phyloP scores from a whole-genome alignment of 2,888 invertebrate genomes.

The Magallana nippona region DNA sequence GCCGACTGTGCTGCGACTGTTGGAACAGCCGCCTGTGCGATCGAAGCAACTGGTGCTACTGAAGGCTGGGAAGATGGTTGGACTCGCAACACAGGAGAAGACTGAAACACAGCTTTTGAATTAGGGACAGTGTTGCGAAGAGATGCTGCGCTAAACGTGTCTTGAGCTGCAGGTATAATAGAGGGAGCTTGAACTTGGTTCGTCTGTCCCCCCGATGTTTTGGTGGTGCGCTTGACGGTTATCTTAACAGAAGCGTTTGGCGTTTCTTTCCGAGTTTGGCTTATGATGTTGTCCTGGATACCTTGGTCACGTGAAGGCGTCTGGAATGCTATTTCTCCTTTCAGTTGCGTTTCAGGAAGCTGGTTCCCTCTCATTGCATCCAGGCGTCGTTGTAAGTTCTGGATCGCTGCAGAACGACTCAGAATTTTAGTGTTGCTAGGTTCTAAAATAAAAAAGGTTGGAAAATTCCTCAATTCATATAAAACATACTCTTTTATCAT shows the following conservation, averaged over 20 bases:
- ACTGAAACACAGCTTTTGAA: background rate
- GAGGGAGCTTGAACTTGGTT: background rate
- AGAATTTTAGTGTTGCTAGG: slow-evolving; percentile 10
- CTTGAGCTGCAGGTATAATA: background rate
- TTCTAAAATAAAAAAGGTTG: background rate
- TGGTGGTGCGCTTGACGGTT: background rate
- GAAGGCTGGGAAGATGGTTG: background rate
- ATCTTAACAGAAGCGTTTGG: slow-evolving; percentile 19
- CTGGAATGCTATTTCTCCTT: slow-evolving; percentile 31
- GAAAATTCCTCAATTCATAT: no score
- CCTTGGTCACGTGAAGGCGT: slow-evolving; percentile 8
- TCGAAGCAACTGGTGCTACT: background rate
- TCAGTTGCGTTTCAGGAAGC: background rate
- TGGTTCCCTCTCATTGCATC: background rate
- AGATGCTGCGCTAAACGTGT: background rate
- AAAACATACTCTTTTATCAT: no score
- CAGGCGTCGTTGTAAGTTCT: slow-evolving; percentile 32
- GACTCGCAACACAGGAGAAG: background rate
- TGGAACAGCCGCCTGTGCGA: background rate
- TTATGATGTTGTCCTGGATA: background rate
- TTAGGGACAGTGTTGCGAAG: background rate
- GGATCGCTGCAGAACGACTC: slow-evolving; percentile 23
- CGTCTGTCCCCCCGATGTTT: background rate
- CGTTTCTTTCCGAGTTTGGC: background rate
- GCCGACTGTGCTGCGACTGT: background rate